Evolutionary conservation across 2,113 vertebrate species (phyloP), one percentile per base, ranked within the genome.

Genomic region (Phalacrocorax aristotelis): DNA sequence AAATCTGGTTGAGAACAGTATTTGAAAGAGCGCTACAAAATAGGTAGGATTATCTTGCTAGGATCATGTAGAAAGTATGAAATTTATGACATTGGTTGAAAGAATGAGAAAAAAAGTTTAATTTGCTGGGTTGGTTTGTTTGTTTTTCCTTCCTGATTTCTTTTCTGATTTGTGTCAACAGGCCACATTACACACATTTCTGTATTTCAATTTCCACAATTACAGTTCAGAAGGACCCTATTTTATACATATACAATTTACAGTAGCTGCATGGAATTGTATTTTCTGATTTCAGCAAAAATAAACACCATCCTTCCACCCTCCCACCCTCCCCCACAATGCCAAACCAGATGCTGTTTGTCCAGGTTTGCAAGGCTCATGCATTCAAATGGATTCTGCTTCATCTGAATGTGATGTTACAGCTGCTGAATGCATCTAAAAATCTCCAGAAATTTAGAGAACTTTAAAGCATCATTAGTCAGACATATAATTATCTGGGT

Each of bases 271-370:
- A 62, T 44, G 8, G 61, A 52, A 30, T 11, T 32, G 6, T n/a
- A 12, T 69, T 60, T 83, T 90, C 40, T 66, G 11, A 22, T 75
- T 79, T 17, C 48, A 61, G 20, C 0, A 88, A 79, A 66, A 66
- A 15, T 26, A 75, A 0, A 0, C 7, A 60, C 7, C 4, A 65
- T 15, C 7, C 12, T 8, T 61, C 16, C 16, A n/a, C 8, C 11
- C 8, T 54, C 23, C 16, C 16, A n/a, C 8, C 11, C 8, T 54
- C 23, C 26, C 25, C 9, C 1, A 1, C 17, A 68, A 6, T 16
- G 5, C 13, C 25, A 90, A 77, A 69, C 3, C 6, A 36, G 29
- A 61, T 60, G 4, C 5, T 71, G 9, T 21, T 77, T 68, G 17
- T 61, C 21, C 25, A 78, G 29, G 3, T 69, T 64, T 77, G 8